Percentiles rank a stretch among this genome's conserved stretches.
phyloP scores from a whole-genome alignment of 2,797 vertebrate species.

The Crenuchus spilurus region DNA sequence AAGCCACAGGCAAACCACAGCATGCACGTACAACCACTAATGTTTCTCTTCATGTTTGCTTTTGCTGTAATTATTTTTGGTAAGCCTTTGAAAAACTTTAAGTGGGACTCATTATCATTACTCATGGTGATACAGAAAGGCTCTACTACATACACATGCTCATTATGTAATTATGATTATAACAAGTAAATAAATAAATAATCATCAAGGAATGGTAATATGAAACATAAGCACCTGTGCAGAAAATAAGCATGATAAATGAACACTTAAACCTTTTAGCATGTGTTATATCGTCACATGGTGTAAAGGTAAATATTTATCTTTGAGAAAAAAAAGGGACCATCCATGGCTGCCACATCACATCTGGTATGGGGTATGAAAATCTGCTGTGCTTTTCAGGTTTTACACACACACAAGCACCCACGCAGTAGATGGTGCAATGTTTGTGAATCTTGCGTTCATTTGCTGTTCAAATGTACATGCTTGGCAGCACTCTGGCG shows the following conservation, averaged over 20 bases:
- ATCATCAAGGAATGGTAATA: constrained; percentile 37
- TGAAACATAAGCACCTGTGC: constrained; percentile 43
- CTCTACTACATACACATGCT: constrained; percentile 27
- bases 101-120: neutral
- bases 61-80: constrained; percentile 32
- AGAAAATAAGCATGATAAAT: constrained; percentile 43
- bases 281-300: constrained; percentile 42
- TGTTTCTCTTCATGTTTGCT: neutral
- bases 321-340: constrained; percentile 19
- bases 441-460: constrained; percentile 47
- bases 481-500: neutral
- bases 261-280: constrained; percentile 34
- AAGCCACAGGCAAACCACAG: neutral
- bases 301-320: constrained; percentile 52
- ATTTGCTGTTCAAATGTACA: constrained; percentile 26
- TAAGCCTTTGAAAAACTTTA: constrained; percentile 8
- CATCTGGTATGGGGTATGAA: constrained; percentile 33
- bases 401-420: constrained; percentile 31
- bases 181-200: constrained; percentile 24
- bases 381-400: constrained; percentile 35
- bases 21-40: neutral
- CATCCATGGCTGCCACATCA: constrained; percentile 8
- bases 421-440: constrained; percentile 43
- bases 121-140: neutral
- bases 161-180: constrained; percentile 20